Evolutionary conservation across 2,888 invertebrate species (phyloP), one percentile per base, ranked within the genome.

Genomic region (Nemurella pictetii): DNA sequence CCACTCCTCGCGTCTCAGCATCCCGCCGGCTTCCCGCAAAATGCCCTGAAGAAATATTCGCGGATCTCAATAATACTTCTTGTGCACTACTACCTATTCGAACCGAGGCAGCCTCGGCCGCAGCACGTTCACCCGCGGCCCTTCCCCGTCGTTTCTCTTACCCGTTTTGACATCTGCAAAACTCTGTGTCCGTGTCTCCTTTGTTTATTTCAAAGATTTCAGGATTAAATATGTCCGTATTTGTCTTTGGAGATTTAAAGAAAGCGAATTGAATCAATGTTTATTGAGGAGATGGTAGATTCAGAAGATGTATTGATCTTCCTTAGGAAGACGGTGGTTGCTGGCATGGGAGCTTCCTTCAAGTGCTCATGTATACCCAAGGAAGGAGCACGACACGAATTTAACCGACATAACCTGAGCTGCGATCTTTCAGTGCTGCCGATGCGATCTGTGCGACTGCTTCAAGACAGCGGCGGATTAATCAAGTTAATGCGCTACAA

Each of bases 221-320:
- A 26, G 72, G 82, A 82, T 82, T 82, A 82, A 82, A 82, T 55
- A 72, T 82, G 72, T 72, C 82, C 82, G 15, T 82, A 82, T 82
- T 82, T 82, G 82, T 82, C 72, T 55, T 28, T 55, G 26, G 29
- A 82, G 82, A 36, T 82, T 82, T 26, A 82, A 55, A 82, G 82
- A 55, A 82, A 82, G 29, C 3, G 55, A 55, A 82, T 55, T 82
- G 55, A 55, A 82, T 72, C 82, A 82, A 82, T 82, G 82, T 82
- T 82, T 82, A 82, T 36, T 27, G 82, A 72, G 82, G 82, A 55
- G 72, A 82, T 82, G 36, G 82, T 82, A 82, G 82, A 82, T 72
- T 55, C 29, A 28, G 29, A 82, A 82, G 82, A 55, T 72, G 55
- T 82, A 82, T 82, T 82, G 82, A 82, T 82, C 82, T 82, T 30